Conservation (phyloP, 2,888 invertebrate species). For the Plagodis pulveraria region DNA sequence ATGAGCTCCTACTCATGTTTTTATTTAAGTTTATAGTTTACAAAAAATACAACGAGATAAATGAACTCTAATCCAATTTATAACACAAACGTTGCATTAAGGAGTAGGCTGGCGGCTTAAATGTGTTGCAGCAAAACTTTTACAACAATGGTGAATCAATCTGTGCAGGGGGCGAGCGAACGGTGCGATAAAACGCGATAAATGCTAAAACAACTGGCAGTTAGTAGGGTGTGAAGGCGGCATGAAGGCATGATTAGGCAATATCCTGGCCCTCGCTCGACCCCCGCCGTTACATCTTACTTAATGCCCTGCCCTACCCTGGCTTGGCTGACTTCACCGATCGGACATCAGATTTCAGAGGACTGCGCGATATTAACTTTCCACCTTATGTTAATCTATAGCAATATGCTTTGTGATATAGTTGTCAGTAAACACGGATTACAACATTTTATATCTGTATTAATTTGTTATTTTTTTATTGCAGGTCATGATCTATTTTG, state of each 20-base stretch:
- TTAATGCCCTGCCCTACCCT: conserved; percentile 62
- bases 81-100: conserved; percentile 19
- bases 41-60: conserved; percentile 12
- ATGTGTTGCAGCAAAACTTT: conserved; percentile 61
- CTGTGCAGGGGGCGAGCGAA: conserved; percentile 38
- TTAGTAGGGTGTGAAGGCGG: conserved; percentile 80
- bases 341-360: conserved; percentile 74
- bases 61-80: conserved; percentile 23
- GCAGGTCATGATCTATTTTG: too few species aligned
- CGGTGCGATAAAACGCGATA: conserved; percentile 66
- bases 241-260: conserved; percentile 76
- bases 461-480: too few species aligned
- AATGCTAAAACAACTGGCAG: conserved; percentile 82
- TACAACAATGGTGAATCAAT: conserved; percentile 74
- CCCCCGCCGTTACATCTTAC: conserved; percentile 76
- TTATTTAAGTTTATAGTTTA: conserved; percentile 2
- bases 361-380: conserved; percentile 61
- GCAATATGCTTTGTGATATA: conserved; percentile 16
- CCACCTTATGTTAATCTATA: conserved; percentile 49
- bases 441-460: too few species aligned
- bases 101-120: conserved; percentile 35
- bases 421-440: conserved; percentile 3
- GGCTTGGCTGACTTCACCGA: conserved; percentile 45
- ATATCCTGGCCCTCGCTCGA: conserved; percentile 77
- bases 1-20: neutral